Evolutionary conservation across 1,140 invertebrate species (phyloP).

Genomic region (Ectropis grisescens): DNA sequence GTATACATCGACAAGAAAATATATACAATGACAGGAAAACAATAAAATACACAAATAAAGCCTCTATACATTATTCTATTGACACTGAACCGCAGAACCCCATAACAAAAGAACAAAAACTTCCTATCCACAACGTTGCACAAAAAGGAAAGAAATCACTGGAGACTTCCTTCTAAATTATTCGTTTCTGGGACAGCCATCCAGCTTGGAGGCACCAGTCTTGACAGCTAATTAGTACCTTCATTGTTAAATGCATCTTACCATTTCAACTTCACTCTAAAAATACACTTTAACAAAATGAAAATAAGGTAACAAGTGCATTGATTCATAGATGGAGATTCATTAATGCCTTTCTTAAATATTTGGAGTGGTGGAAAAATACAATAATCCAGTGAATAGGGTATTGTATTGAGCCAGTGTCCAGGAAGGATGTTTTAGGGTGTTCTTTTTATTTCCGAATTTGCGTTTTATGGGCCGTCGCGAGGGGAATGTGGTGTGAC

Average conservation of each 20-base stretch:
- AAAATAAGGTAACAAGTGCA: too few relatives aligned
- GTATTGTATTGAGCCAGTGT: slow-evolving; percentile 64
- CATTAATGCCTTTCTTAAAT: slow-evolving; percentile 64
- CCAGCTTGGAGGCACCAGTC: slow-evolving; percentile 40
- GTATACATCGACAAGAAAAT: too few relatives aligned
- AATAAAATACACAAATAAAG: too few relatives aligned
- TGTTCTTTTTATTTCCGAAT: slow-evolving; percentile 66
- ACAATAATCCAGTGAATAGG: slow-evolving; percentile 62
- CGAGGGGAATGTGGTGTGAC: slow-evolving; percentile 55
- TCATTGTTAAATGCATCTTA: slow-evolving; percentile 64
- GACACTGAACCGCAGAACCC: too few relatives aligned
- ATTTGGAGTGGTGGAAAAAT: slow-evolving; percentile 62
- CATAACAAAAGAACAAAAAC: slow-evolving; percentile 22
- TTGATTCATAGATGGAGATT: slow-evolving; percentile 34
- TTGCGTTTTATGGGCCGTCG: slow-evolving; percentile 65
- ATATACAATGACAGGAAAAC: too few relatives aligned
- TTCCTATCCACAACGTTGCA: slow-evolving; percentile 22
- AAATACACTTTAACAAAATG: slow-evolving; percentile 4
- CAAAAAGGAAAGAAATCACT: slow-evolving; percentile 53
- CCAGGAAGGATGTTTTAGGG: slow-evolving; percentile 65
- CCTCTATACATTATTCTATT: too few relatives aligned
- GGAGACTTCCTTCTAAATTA: slow-evolving; percentile 63
- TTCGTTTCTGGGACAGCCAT: slow-evolving; percentile 57
- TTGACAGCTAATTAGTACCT: slow-evolving; percentile 66
- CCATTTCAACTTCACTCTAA: slow-evolving; percentile 23